Evolutionary conservation across 2,113 vertebrate species (phyloP).

Genomic region (Typhlomys cinereus): DNA sequence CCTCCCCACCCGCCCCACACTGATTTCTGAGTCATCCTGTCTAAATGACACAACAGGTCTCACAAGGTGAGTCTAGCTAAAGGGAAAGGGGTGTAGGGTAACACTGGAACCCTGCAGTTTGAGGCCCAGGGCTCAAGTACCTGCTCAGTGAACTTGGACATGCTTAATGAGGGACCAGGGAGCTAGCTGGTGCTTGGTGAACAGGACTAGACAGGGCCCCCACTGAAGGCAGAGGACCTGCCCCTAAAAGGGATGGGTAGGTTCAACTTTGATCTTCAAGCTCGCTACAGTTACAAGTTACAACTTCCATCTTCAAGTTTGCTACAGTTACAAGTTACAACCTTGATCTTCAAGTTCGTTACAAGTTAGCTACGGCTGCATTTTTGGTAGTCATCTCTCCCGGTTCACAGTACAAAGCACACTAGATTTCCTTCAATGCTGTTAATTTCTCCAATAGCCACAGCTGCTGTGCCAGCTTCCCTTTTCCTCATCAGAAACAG

Average conservation of each 20-base stretch:
- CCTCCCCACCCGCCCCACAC: not conserved
- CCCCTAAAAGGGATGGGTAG: not conserved
- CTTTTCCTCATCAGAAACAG: too few relatives aligned
- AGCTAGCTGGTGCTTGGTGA: not conserved
- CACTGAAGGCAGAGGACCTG: not conserved
- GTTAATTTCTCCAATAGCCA: too few relatives aligned
- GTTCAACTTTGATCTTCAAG: not conserved
- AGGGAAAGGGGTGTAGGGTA: not conserved
- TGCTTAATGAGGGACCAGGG: too few relatives aligned
- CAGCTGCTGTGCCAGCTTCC: too few relatives aligned
- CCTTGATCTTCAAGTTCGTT: too few relatives aligned
- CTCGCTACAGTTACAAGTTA: too few relatives aligned
- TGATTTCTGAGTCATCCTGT: constrained; percentile 55
- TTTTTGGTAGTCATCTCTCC: too few relatives aligned
- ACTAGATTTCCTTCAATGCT: too few relatives aligned
- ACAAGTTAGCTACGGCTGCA: too few relatives aligned
- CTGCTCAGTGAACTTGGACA: not conserved
- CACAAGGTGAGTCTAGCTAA: not conserved
- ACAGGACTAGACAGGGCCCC: not conserved
- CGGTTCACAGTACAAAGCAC: too few relatives aligned
- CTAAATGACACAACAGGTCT: constrained; percentile 58
- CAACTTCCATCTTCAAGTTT: too few relatives aligned
- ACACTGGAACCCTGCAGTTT: not conserved
- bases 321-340: too few relatives aligned
- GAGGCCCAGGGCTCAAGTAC: not conserved